phyloP scores from a whole-genome alignment of 2,113 vertebrate genomes.

The western clawed frog (Xenopus tropicalis) region UCB_Xtro_10.0 CM004445.2:145768001-145768500 shows the following conservation, averaged over 20 bases:
- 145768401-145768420: too few relatives aligned
- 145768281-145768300: slow-evolving; percentile 7
- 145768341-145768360: not conserved
- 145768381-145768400: too few relatives aligned
- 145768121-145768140: slow-evolving; percentile 58
- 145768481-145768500: slow-evolving; percentile 60
- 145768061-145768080: slow-evolving; percentile 9
- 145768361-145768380: too few relatives aligned
- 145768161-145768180: slow-evolving; percentile 6
- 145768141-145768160: slow-evolving; percentile 65
- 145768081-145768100: slow-evolving; percentile 22
- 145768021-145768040: not conserved
- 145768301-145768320: slow-evolving; percentile 33
- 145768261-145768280: slow-evolving; percentile 27
- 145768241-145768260: not conserved
- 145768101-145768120: slow-evolving; percentile 31
- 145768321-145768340: slow-evolving; percentile 37
- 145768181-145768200: slow-evolving; percentile 25
- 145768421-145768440: too few relatives aligned
- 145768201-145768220: slow-evolving; percentile 22
- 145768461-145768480: slow-evolving; percentile 67
- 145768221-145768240: slow-evolving; percentile 40
- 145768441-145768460: slow-evolving; percentile 57
- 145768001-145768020: too few relatives aligned
- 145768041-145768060: slow-evolving; percentile 10